Evolutionary conservation across 2,888 invertebrate genomes (phyloP).

Genomic region (Lochmaea capreae): DNA sequence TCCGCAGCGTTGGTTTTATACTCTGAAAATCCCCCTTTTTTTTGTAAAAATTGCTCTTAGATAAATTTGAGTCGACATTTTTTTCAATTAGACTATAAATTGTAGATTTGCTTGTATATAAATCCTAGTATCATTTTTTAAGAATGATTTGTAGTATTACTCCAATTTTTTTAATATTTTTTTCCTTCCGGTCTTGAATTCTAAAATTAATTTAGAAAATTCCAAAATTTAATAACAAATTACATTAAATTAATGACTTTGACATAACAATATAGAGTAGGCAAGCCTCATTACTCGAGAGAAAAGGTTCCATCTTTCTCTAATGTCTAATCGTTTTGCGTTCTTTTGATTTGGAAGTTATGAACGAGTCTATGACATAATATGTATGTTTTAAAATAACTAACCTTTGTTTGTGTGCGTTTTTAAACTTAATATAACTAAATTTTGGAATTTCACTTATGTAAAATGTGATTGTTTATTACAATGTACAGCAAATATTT

Average conservation of each 20-base stretch:
- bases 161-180: background rate
- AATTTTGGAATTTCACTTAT: too few species aligned
- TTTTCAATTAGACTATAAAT: background rate
- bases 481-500: too few species aligned
- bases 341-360: too few species aligned
- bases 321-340: too few species aligned
- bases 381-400: too few species aligned
- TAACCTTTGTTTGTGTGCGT: too few species aligned
- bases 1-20: slow-evolving; percentile 18
- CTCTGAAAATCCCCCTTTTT: background rate
- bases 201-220: background rate
- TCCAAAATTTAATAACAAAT: background rate
- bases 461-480: too few species aligned
- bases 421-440: too few species aligned
- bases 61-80: background rate
- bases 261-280: too few species aligned
- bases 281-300: too few species aligned
- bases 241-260: background rate
- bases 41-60: background rate
- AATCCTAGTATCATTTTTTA: background rate
- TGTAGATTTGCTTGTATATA: background rate
- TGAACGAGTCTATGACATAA: too few species aligned
- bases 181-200: background rate
- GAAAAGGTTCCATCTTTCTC: too few species aligned
- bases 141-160: background rate